Base-by-base conservation (phyloP, 2,113 vertebrate genomes). In the Callocephalon fimbriatum region DNA sequence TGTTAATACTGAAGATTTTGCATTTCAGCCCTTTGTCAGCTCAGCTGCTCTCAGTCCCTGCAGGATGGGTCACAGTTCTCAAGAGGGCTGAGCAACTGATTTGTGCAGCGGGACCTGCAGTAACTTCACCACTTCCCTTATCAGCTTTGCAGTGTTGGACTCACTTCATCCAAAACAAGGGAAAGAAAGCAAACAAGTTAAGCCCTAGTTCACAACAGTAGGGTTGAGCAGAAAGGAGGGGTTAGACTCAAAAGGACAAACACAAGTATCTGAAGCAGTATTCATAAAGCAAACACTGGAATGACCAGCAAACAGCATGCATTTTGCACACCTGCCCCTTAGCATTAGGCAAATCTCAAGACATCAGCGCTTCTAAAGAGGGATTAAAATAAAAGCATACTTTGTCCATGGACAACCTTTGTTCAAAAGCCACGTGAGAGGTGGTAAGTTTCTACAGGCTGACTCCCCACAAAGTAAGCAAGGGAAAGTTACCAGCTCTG, bases 401-500 rank as follows among this genome's bases (percentile, higher is more conserved):
- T 7, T 37, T 81, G 68, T 61, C 38, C 75, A 67, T 1, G 0
- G 38, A 61, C 15, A 90, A 48, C 38, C 47, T 91, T 86, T 92
- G 32, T 86, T 92, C 71, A 72, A 94, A 96, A 86, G 47, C 56
- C 73, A 68, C 0, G 0, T 66, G 68, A 96, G 50, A 59, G 35
- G 21, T 3, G 3, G 1, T 71, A 68, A 47, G 29, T 83, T 95
- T 84, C 68, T 71, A 78, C 26, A 67, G 53, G 53, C 73, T 80
- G 56, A 88, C 21, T 68, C 40, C 32, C 38, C 29, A 56, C 73
- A 78, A 84, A 0, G 0, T 74, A 93, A 90, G 90, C 59, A 86
- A 88, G 51, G 19, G 88, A 86, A 92, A 92, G 53, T 95, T 94
- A 84, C 44, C 83, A 59, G 68, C 68, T 89, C 61, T 75, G 48